Conservation (phyloP, 2,113 vertebrate species). For the Aptenodytes forsteri region DNA sequence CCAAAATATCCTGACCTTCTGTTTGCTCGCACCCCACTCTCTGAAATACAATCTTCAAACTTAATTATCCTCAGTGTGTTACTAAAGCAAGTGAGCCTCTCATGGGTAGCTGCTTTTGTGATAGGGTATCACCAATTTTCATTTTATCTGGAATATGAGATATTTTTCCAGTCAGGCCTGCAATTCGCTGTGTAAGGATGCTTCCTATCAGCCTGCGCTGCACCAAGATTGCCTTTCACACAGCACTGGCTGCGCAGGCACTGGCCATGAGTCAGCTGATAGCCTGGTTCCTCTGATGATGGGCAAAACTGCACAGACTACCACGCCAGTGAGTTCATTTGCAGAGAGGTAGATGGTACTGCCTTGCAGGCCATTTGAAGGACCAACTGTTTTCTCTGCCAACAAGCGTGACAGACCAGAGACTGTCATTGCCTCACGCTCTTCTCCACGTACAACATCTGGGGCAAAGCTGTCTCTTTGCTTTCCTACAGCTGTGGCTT, state of each 20-base stretch:
- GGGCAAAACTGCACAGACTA: neutral
- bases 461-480: neutral
- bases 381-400: neutral
- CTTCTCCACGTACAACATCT: neutral
- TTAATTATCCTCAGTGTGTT: neutral
- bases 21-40: neutral
- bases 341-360: neutral
- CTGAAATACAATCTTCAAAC: neutral
- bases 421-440: neutral
- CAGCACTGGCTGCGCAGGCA: neutral
- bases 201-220: neutral
- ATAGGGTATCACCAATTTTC: constrained; percentile 20
- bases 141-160: constrained; percentile 17
- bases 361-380: neutral
- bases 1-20: neutral
- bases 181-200: neutral
- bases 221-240: neutral
- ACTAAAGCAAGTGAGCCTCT: neutral
- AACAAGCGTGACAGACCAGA: neutral
- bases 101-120: neutral
- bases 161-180: neutral
- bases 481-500: neutral
- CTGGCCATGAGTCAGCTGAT: neutral
- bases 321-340: neutral
- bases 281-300: neutral